A percentile compares a stretch with the other conserved stretches of the same genome.
phyloP scores from a whole-genome alignment of 2,797 vertebrate species.

The Pachyuromys duprasi region DNA sequence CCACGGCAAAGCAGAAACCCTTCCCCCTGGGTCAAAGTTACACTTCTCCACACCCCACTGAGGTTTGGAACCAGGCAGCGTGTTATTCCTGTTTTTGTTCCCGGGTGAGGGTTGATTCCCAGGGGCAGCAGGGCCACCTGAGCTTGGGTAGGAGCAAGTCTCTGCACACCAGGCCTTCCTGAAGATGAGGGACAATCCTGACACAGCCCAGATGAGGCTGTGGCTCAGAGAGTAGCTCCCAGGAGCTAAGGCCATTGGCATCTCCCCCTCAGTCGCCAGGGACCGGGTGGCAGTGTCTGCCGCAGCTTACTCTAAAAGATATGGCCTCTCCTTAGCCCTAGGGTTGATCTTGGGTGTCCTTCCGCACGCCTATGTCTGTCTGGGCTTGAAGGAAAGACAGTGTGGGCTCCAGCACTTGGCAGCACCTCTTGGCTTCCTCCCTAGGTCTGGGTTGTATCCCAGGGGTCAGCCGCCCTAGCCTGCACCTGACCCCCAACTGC shows the following conservation, averaged over 20 bases:
- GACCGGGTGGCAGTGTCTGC: too few relatives aligned
- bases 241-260: neutral
- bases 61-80: neutral
- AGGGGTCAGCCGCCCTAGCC: neutral
- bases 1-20: neutral
- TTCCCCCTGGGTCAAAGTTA: neutral
- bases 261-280: neutral
- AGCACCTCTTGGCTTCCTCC: neutral
- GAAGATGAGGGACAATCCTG: neutral
- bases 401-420: rapidly evolving
- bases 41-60: neutral
- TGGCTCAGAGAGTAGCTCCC: neutral
- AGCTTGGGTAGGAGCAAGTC: neutral
- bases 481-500: neutral
- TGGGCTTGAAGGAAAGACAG: rapidly evolving
- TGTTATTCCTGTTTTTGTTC: neutral
- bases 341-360: rapidly evolving
- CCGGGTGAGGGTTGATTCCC: neutral
- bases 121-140: neutral
- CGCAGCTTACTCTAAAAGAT: neutral
- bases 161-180: neutral
- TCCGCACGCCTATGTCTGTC: rapidly evolving
- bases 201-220: neutral
- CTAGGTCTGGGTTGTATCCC: rapidly evolving
- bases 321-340: neutral